Base-by-base conservation (phyloP, 1,140 invertebrate genomes). In the Procambarus virginalis region DNA sequence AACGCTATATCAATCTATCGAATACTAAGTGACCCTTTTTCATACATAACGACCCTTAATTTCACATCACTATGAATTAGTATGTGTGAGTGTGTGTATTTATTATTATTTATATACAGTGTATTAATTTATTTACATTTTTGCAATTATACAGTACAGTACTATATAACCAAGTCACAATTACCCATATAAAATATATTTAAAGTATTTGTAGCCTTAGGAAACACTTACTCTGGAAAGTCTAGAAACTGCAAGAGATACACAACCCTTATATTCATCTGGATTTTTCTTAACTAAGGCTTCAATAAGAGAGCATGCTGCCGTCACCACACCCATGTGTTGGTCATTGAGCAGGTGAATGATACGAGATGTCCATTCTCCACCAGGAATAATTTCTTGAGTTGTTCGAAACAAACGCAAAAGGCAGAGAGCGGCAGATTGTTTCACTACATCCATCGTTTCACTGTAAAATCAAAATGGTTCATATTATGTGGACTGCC, bases 391-490 rank as follows among this genome's bases (percentile, higher is more conserved):
- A 48, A 99, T 89, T 95, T 99, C 96, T 92, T 98, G 96, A 92
- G 97, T 97, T 89, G 98, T 99, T 78, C 99, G 96, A 93, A 99
- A 97, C 55, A 99, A 94, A 92, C 98, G 96, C 80, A 99, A 94
- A 79, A 99, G 95, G 94, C 99, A 99, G 3, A 99, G 95, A 73
- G 99, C 99, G 92, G 99, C 99, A 93, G 98, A 99, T 95, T 99
- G 99, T 94, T 99, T 99, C 2, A 99, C 99, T 78, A 99, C 98
- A 95, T 99, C 99, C 96, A 99, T 99, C 3, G 99, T 99, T 94
- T 99, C 99, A 34, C 99, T 98, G 93, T 46, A 94, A 94, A 77
- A 91, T 92, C 77, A 64, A 58, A 64, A 20, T 64, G 2, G 60
- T 20, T 64, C 20, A 14, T 5, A 64, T 17, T 64, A 17, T 64